Base-by-base conservation (phyloP, 2,888 invertebrate genomes). In the Nasonia oneida region DNA sequence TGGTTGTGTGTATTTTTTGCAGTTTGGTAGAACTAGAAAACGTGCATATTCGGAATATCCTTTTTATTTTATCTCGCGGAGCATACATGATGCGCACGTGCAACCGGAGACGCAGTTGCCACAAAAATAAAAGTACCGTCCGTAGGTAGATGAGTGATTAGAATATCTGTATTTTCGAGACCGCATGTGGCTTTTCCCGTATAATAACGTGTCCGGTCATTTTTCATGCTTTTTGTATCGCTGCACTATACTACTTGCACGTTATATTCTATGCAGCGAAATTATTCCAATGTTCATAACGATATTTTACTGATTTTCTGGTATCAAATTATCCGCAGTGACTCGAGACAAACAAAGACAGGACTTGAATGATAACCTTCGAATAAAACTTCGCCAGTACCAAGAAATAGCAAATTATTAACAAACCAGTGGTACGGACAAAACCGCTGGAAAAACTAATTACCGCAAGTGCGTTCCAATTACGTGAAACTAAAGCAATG, bases 111-210 rank as follows among this genome's bases (percentile, higher is more conserved):
- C 57, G 5, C 47, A n/a, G 64, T 75, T 50, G 5, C 15, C 37
- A n/a, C 23, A 42, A 15, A 61, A 83, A 83, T 83, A 75, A 83
- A 70, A 83, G 53, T 83, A 70, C 39, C 29, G n/a, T 50, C 39
- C 70, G 50, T 6, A 23, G 29, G 4, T 47, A 29, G n/a, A 70
- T 70, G 33, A 67, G 42, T 70, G 39, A 57, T 50, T 70, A n/a
- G 23, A 18, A 18, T 83, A 71, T 83, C 47, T 18, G 15, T 18
- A 15, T 57, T 70, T 76, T 53, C 39, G 12, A 71, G 3, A 61
- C 23, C 57, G 8, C 57, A 61, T 23, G 57, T 61, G 57, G 57
- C 57, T 61, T 61, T 61, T n/a, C 57, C 14, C n/a, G 57, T n/a
- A 61, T 23, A 18, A 57, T 57, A 57, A 57, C 57, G n/a, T 29